Base-by-base conservation (phyloP, 2,888 invertebrate genomes). In the Arge pagana region DNA sequence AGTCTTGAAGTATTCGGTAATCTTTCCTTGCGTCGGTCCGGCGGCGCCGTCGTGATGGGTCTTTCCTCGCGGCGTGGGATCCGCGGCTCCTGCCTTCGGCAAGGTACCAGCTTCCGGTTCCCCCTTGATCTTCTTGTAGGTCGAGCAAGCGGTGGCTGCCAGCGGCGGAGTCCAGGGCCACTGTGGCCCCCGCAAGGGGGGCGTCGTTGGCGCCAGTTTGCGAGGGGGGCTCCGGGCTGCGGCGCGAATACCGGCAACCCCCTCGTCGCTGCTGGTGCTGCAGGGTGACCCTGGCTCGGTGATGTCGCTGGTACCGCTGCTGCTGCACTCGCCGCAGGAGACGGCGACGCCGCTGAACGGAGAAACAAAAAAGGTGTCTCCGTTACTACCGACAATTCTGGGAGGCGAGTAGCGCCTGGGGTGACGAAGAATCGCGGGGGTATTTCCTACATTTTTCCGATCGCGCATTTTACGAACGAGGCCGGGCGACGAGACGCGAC, bases 261-360 rank as follows among this genome's bases (percentile, higher is more conserved):
- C 83, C 61, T 83, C 84, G 71, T 81, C 80, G 68, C 81, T 78
- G 77, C 84, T 71, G 24, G 88, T 86, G 77, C 88, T 90, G 78
- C 86, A 89, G 65, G 92, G 92, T 54, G 91, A 91, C 60, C 89
- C 88, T 51, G 91, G 91, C 77, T 91, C 91, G 65, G 90, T 90
- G 77, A 90, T 89, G 80, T 91, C 92, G 79, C 90, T 91, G 66
- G 83, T 79, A 67, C 82, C 82, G 66, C 80, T 81, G 53, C 80
- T 80, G 68, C 82, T 81, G 68, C 84, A 85, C 68, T 86, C 82
- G 60, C 82, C 81, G 77, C 85, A 80, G 33, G 85, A 88, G 66
- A 89, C 89, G 56, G 89, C 91, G 71, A 92, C 91, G 64, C 93
- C 92, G 83, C 92, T 92, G 84, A 59, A 69, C 70, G 74, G 63